Evolutionary conservation across 2,888 invertebrate species (phyloP).

Genomic region (Leptura quadrifasciata): DNA sequence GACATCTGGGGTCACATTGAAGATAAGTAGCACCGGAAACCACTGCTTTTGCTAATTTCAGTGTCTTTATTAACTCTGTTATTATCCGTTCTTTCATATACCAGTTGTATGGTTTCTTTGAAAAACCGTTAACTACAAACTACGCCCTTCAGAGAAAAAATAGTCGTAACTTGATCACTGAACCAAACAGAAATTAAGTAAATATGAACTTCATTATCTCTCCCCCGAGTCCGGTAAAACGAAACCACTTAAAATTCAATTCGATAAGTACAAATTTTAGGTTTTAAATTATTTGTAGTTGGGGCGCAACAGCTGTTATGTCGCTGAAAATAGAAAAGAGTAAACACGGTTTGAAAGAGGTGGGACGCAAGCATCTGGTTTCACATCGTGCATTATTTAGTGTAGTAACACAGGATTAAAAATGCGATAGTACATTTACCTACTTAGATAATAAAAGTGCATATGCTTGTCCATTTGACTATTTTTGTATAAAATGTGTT

Average conservation of each 20-base stretch:
- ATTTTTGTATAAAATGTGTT: too few species aligned
- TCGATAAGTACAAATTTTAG: slow-evolving; percentile 38
- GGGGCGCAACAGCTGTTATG: slow-evolving; percentile 19
- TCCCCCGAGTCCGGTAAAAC: slow-evolving; percentile 26
- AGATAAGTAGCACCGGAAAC: slow-evolving; percentile 14
- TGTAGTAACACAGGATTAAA: background rate
- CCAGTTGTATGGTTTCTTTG: background rate
- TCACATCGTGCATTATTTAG: background rate
- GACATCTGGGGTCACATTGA: background rate
- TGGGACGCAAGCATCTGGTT: slow-evolving; percentile 16
- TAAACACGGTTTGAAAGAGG: slow-evolving; percentile 18
- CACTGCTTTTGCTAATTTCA: slow-evolving; percentile 21
- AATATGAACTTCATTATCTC: slow-evolving; percentile 21
- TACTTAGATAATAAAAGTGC: slow-evolving; percentile 19
- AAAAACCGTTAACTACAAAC: background rate
- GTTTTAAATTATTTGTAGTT: slow-evolving; percentile 36
- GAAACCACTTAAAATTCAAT: slow-evolving; percentile 28
- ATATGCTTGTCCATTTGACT: background rate
- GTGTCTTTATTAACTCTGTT: background rate
- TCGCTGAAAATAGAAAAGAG: slow-evolving; percentile 26
- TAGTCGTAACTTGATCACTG: slow-evolving; percentile 17
- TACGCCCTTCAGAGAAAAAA: background rate
- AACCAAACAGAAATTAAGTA: slow-evolving; percentile 1
- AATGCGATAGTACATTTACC: background rate
- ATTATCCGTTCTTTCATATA: background rate